Percentiles rank a stretch among this genome's conserved stretches.
These are phyloP conservation scores for Lucinisca nassula DNA, from an alignment of 2,888 invertebrate genomes.

Conservation along the genomic window DNA sequence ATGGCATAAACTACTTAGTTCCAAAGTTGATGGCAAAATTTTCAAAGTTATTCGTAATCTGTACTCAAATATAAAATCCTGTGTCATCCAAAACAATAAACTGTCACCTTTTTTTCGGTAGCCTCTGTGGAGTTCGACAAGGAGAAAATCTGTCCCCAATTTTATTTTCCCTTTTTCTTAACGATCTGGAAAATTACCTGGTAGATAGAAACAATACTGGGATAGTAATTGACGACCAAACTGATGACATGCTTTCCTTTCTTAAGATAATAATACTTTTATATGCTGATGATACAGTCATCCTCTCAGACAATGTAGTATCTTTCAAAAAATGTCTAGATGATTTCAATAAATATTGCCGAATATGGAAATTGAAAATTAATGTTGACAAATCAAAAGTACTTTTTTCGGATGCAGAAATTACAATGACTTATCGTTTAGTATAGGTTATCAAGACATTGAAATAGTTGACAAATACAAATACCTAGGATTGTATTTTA, in stretches of 20 bases:
- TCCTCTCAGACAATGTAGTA: slow-evolving; percentile 16
- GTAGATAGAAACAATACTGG: background rate
- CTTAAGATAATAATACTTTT: slow-evolving; percentile 30
- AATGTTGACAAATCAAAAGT: slow-evolving; percentile 47
- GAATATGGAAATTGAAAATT: slow-evolving; percentile 35
- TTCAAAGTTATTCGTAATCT: background rate
- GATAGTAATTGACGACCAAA: background rate
- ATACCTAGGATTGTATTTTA: slow-evolving; percentile 23
- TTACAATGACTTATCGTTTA: background rate
- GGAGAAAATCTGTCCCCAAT: background rate
- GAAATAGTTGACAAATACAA: slow-evolving; percentile 22
- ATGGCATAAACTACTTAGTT: slow-evolving; percentile 21
- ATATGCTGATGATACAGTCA: slow-evolving; percentile 52
- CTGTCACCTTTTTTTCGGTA: background rate
- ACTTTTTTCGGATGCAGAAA: slow-evolving; percentile 38
- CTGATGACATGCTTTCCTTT: background rate
- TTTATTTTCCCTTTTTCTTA: background rate
- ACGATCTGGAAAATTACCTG: background rate
- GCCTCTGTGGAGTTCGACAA: background rate
- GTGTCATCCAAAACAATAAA: background rate
- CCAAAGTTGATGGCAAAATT: background rate
- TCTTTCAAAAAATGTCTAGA: slow-evolving; percentile 25
- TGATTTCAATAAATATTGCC: slow-evolving; percentile 24
- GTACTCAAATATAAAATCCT: slow-evolving; percentile 15
- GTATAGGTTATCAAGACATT: background rate